phyloP scores from a whole-genome alignment of 1,140 invertebrate genomes.

The Drosophila tani region DNA sequence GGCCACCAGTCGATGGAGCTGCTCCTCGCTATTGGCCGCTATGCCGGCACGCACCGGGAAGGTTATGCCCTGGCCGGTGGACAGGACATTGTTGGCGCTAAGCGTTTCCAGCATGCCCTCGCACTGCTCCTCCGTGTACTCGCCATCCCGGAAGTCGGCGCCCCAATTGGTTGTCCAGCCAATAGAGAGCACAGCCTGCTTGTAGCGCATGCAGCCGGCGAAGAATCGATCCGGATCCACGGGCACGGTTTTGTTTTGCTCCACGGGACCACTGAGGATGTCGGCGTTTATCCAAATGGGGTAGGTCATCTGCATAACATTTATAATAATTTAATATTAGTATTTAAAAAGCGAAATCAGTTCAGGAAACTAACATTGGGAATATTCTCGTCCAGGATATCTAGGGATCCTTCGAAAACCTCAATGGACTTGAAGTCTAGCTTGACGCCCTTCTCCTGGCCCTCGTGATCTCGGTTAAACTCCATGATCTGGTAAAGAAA shows the following conservation, averaged over 20 bases:
- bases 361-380: conserved; percentile 48
- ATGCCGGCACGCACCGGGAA: conserved; percentile 93
- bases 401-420: conserved; percentile 89
- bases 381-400: conserved; percentile 86
- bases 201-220: conserved; percentile 86
- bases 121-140: conserved; percentile 90
- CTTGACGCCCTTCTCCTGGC: conserved; percentile 91
- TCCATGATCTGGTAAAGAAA: conserved; percentile 89
- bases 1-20: conserved; percentile 85
- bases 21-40: conserved; percentile 88
- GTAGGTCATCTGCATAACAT: conserved; percentile 86
- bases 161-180: conserved; percentile 94
- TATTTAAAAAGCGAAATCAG: background rate
- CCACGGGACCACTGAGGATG: conserved; percentile 92
- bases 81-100: conserved; percentile 65
- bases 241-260: conserved; percentile 86
- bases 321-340: background rate
- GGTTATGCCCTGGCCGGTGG: conserved; percentile 89
- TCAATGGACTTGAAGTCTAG: conserved; percentile 94
- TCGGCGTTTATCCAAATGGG: conserved; percentile 96
- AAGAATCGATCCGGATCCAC: conserved; percentile 90
- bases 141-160: conserved; percentile 85
- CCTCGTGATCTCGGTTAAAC: conserved; percentile 81
- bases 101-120: conserved; percentile 89
- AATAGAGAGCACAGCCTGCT: conserved; percentile 89